Conservation (phyloP, 2,797 vertebrate species). For the Lepidocolaptes lacrymiger region DNA sequence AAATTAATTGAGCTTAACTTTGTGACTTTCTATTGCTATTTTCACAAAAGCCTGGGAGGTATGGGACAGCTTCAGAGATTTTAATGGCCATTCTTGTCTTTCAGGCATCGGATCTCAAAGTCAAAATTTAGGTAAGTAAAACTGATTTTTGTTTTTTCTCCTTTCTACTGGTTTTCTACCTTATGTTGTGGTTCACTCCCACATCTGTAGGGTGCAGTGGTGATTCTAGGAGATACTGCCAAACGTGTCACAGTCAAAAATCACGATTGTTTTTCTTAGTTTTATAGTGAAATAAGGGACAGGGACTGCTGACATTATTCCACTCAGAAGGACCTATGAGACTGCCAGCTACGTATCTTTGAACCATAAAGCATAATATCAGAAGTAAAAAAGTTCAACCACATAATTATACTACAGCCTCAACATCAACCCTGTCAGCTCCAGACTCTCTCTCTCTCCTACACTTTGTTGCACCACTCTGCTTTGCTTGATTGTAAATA, state of each 20-base stretch:
- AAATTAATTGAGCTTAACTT: neutral
- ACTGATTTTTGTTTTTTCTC: neutral
- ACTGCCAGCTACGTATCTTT: neutral
- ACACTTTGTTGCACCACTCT: neutral
- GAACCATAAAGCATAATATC: neutral
- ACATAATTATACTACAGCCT: neutral
- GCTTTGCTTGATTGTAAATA: neutral
- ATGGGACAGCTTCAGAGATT: neutral
- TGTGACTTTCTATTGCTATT: neutral
- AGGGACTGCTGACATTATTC: neutral
- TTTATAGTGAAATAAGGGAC: neutral
- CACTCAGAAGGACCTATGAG: neutral
- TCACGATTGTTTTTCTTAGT: neutral
- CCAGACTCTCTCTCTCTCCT: neutral
- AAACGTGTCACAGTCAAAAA: neutral
- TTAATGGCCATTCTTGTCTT: conserved; percentile 84
- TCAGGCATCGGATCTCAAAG: conserved; percentile 99
- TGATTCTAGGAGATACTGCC: neutral
- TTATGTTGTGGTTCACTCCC: neutral
- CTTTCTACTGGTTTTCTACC: neutral
- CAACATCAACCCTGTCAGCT: neutral
- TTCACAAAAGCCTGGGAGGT: neutral
- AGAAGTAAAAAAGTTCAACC: neutral
- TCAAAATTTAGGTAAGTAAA: conserved; percentile 99
- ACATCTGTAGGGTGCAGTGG: neutral